A percentile compares a stretch with the other conserved stretches of the same genome.
Evolutionary conservation across 2,113 vertebrate species (phyloP).

Genomic region (Grallaria varia): DNA sequence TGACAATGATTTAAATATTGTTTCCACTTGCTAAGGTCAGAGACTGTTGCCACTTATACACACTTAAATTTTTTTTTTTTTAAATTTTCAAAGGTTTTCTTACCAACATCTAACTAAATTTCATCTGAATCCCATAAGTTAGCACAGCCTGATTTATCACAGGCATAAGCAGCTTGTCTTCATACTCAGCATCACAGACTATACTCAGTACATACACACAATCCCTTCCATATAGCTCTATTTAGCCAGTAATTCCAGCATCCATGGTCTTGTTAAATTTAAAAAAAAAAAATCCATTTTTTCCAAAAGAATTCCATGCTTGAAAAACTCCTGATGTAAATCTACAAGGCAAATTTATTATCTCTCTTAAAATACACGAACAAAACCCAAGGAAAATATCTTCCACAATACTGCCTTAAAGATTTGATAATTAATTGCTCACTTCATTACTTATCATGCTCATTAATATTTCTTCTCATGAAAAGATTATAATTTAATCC

Average conservation of each 20-base stretch:
- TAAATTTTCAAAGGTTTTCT: neutral
- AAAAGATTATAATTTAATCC: neutral
- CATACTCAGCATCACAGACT: neutral
- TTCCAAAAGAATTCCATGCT: neutral
- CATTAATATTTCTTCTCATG: neutral
- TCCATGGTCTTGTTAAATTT: neutral
- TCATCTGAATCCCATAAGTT: neutral
- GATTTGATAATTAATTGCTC: neutral
- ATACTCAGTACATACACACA: neutral
- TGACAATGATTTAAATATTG: neutral
- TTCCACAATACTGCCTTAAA: neutral
- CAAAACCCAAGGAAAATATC: neutral
- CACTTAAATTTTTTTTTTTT: neutral
- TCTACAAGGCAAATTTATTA: neutral
- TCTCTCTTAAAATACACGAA: neutral
- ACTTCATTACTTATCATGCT: neutral
- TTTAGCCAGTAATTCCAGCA: neutral
- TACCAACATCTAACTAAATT: neutral
- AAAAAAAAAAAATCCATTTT: neutral
- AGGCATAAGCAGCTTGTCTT: neutral
- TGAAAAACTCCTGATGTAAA: neutral
- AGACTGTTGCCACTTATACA: neutral
- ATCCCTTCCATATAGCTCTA: neutral
- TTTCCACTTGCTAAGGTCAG: neutral
- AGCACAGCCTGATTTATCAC: neutral